Base-by-base conservation (phyloP, 2,113 vertebrate genomes). In the Morone chrysops region DNA sequence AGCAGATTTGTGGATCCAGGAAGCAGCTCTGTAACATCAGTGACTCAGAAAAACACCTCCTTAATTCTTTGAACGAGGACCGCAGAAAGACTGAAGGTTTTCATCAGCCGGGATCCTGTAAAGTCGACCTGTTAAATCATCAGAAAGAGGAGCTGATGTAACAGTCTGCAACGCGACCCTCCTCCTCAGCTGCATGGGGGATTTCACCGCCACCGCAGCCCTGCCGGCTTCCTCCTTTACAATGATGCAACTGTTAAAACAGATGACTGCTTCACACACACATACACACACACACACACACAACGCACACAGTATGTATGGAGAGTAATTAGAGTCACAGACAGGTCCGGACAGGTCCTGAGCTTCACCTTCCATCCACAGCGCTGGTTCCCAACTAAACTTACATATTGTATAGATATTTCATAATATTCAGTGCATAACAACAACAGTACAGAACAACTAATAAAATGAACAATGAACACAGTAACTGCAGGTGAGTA, bases 81-180 rank as follows among this genome's bases (percentile, higher is more conserved):
- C 11, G 25, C 11, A 4, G 12, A 0, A 2, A 72, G 22, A 11
- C 31, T 0, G 70, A 36, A 41, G 25, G 45, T 61, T 76, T 80
- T 74, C 74, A 75, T 86, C 84, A 72, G 78, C 36, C 14, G 6
- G 5, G 36, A 72, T 60, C 0, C 13, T 47, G 53, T 3, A 20
- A 45, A 62, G 48, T 25, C 16, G 11, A 16, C 45, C 43, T 13
- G 2, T 66, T 51, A 25, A 60, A 54, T 4, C 47, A 25, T 18
- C 53, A n/a, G 7, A 45, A 40, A 59, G 60, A n/a, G 9, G 57
- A 53, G 82, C 73, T 92, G 88, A 92, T 82, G 89, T 48, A 90
- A 91, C 80, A 0, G 2, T 2, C 4, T 20, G 91, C 82, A 91
- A 84, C 70, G 36, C 0, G 0, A 11, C 4, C 11, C 4, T 67